Percentiles rank a stretch among this genome's conserved stretches.
Evolutionary conservation across 2,888 invertebrate species (phyloP).

Genomic region (Latrodectus elegans): DNA sequence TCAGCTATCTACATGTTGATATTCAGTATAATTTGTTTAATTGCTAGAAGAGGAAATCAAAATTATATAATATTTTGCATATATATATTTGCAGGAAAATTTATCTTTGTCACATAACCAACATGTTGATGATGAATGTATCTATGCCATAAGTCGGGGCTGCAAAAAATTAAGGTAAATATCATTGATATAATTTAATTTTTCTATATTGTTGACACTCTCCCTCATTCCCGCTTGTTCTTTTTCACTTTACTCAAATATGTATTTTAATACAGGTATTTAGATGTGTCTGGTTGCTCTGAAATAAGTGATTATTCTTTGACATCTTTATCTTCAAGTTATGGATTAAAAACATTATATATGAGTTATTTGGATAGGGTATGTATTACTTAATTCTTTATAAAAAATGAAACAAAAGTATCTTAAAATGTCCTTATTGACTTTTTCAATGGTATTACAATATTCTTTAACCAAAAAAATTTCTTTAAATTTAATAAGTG

Average conservation of each 20-base stretch:
- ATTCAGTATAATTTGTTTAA: too few relatives aligned
- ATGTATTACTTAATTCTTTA: neutral
- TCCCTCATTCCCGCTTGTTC: neutral
- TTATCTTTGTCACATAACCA: conserved; percentile 58
- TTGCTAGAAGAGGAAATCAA: too few relatives aligned
- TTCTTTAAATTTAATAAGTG: too few relatives aligned
- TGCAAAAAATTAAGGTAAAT: conserved; percentile 66
- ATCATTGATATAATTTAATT: neutral
- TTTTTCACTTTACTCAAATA: neutral
- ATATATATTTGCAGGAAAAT: conserved; percentile 42
- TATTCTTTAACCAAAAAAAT: too few relatives aligned
- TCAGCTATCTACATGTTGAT: too few relatives aligned
- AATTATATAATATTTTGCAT: neutral
- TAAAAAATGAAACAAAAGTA: too few relatives aligned
- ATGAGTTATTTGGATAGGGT: conserved; percentile 68
- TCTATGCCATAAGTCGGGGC: conserved; percentile 62
- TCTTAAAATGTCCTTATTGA: too few relatives aligned
- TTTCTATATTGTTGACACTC: neutral
- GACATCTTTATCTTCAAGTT: conserved; percentile 56
- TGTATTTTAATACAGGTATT: conserved; percentile 17
- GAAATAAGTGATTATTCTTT: conserved; percentile 66
- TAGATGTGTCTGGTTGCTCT: conserved; percentile 58
- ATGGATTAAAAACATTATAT: conserved; percentile 48
- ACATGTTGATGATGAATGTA: conserved; percentile 62
- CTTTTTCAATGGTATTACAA: too few relatives aligned